Base-by-base conservation (phyloP, 2,888 invertebrate genomes). In the Scaptomyza reducta region DNA sequence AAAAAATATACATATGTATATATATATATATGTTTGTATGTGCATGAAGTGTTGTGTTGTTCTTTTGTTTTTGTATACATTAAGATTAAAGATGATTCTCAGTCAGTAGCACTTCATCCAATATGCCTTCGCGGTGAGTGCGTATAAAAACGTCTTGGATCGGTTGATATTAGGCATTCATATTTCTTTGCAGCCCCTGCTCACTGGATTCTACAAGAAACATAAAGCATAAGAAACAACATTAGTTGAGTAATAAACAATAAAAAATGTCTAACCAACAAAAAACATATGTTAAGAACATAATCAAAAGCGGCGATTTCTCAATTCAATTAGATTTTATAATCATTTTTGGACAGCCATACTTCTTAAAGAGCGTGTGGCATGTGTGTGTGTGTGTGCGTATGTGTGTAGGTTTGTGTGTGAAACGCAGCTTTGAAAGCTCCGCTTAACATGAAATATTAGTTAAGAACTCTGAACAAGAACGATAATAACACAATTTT, bases 11-110 rank as follows among this genome's bases (percentile, higher is more conserved):
- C 53, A 66, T 42, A 41, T 56, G n/a, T 38, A n/a, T 54, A 60
- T 63, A 42, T 38, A n/a, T 54, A 60, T 63, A 42, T 44, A 49
- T 49, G 35, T 42, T 58, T 51, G 18, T 67, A 69, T 60, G 63
- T 57, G 69, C 50, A 56, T 69, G 71, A 51, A 55, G 33, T 40
- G 31, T 31, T 31, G 31, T 31, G 57, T 54, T 42, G 14, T 16
- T 40, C 6, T 38, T 38, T 2, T 38, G 14, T 7, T 38, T 7
- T 38, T 38, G 3, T 47, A 50, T 50, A 47, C 54, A 72, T 65
- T 58, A 61, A 51, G 16, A 65, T 74, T 81, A 79, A 54, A 82
- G 86, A 85, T 85, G 81, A 77, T 83, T 79, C 67, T 85, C 85
- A 87, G 85, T 85, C 85, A 77, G 72, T 77, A 70, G 69, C 58